These are phyloP conservation scores for Drosophila nr. perissopoda DNA, from an alignment of 2,888 invertebrate genomes.

Conservation along the genomic window DNA sequence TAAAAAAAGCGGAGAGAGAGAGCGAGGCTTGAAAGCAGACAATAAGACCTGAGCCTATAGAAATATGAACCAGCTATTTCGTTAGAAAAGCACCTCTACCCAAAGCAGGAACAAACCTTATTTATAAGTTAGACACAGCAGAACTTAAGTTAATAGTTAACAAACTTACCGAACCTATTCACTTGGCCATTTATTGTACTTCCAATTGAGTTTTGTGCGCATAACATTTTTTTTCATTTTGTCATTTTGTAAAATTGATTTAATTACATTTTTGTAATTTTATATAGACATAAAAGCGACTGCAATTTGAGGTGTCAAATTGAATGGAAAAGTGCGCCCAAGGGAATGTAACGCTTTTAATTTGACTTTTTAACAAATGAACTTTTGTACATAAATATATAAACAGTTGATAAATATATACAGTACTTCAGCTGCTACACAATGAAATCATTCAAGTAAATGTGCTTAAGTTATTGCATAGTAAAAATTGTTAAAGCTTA, in stretches of 20 bases:
- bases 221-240: conserved; percentile 7
- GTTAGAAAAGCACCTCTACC: background rate
- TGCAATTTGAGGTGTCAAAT: conserved; percentile 40
- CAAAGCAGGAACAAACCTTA: background rate
- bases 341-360: conserved; percentile 22
- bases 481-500: conserved; percentile 75
- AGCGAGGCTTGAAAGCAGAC: conserved; percentile 15
- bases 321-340: conserved; percentile 18
- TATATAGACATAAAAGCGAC: conserved; percentile 31
- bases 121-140: background rate
- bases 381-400: conserved; percentile 48
- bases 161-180: conserved; percentile 29
- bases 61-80: background rate
- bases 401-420: conserved; percentile 28
- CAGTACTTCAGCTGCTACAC: conserved; percentile 53
- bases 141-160: background rate
- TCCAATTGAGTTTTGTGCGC: conserved; percentile 18
- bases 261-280: conserved; percentile 44
- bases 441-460: conserved; percentile 37
- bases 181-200: conserved; percentile 27
- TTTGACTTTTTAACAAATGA: conserved; percentile 14
- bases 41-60: conserved; percentile 15
- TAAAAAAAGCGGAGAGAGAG: background rate
- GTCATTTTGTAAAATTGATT: conserved; percentile 47
- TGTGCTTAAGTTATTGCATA: conserved; percentile 69